Evolutionary conservation across 2,113 vertebrate species (phyloP).

Genomic region (Regulus satrapa): DNA sequence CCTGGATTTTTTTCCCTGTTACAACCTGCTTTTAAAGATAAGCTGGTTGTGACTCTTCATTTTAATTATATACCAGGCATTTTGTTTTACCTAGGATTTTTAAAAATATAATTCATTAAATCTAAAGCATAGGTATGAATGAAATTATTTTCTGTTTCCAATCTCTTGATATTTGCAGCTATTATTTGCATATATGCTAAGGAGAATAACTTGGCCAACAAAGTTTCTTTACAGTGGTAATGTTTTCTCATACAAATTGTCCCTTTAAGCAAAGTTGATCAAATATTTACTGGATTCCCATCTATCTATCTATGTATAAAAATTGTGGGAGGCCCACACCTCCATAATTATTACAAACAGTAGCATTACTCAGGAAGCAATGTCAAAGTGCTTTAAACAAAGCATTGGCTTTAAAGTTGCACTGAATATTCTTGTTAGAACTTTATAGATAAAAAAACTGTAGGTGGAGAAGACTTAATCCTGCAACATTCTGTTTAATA

Average conservation of each 20-base stretch:
- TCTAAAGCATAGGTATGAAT: neutral
- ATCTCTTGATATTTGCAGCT: neutral
- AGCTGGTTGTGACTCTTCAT: conserved; percentile 21
- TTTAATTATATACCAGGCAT: conserved; percentile 38
- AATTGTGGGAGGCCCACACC: neutral
- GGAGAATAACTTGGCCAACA: neutral
- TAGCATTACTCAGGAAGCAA: neutral
- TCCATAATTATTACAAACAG: neutral
- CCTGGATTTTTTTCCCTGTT: conserved; percentile 24
- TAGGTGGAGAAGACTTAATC: neutral
- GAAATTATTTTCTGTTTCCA: neutral
- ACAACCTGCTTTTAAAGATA: conserved; percentile 18
- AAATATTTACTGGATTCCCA: neutral
- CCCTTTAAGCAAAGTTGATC: neutral
- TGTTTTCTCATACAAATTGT: neutral
- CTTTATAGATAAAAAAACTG: neutral
- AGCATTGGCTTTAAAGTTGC: neutral
- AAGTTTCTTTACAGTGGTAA: neutral
- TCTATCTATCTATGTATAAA: neutral
- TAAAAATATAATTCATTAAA: neutral
- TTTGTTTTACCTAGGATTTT: conserved; percentile 2
- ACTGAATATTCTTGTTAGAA: neutral
- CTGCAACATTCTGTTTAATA: neutral
- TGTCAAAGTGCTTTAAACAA: neutral
- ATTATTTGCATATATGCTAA: conserved; percentile 19